These are phyloP conservation scores for Drosophila mimica DNA, from an alignment of 2,888 invertebrate species.

Conservation along the genomic window DNA sequence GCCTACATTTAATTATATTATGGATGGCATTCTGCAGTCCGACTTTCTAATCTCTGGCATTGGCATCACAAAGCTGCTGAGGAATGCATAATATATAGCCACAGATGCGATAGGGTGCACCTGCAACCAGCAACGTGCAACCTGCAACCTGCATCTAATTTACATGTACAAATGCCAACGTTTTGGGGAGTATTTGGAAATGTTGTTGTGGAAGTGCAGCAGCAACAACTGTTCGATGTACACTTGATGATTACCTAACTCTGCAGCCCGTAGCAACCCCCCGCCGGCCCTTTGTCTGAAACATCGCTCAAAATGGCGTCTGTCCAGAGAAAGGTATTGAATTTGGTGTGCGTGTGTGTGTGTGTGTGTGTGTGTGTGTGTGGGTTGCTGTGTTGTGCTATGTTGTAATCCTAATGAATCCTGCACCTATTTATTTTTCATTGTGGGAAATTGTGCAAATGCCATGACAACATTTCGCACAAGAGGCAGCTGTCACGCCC, in stretches of 20 bases:
- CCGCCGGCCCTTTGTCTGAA: conserved; percentile 23
- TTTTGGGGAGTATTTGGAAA: conserved; percentile 32
- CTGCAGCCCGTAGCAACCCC: background rate
- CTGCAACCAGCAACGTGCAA: background rate
- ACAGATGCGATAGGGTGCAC: conserved; percentile 24
- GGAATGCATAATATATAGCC: conserved; percentile 21
- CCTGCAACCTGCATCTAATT: conserved; percentile 31
- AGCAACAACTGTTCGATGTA: conserved; percentile 26
- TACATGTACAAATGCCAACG: conserved; percentile 32
- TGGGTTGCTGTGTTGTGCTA: conserved; percentile 34
- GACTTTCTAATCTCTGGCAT: conserved; percentile 1
- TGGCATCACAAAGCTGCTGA: conserved; percentile 11
- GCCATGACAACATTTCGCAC: conserved; percentile 76
- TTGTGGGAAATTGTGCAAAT: conserved; percentile 80
- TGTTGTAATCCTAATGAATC: conserved; percentile 79
- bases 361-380: conserved; percentile 11
- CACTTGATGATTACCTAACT: conserved; percentile 41
- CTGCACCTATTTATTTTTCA: conserved; percentile 81
- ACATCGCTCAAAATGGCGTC: conserved; percentile 53
- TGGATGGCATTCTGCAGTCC: background rate
- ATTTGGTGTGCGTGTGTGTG: conserved; percentile 1
- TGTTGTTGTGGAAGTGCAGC: conserved; percentile 33
- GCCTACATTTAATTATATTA: background rate
- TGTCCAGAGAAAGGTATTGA: conserved; percentile 32
- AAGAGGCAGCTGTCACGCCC: conserved; percentile 46